A percentile compares a stretch with the other conserved stretches of the same genome.
Conservation (phyloP, 1,140 invertebrate genomes). For the Listronotus oregonensis region DNA sequence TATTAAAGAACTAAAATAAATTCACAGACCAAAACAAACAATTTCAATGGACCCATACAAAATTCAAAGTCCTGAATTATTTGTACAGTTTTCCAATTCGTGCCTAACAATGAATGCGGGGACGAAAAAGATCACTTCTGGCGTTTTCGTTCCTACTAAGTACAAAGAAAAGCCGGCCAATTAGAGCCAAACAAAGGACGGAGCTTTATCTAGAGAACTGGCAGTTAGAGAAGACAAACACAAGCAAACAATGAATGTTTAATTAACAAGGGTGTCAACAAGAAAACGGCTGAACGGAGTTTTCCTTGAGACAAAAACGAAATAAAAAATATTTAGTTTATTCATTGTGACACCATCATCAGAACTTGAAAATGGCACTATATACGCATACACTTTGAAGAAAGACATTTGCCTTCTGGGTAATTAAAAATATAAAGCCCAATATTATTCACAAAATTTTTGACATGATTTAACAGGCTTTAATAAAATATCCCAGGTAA, state of each 20-base stretch:
- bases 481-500: too few species aligned
- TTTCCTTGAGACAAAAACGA: constrained; percentile 1
- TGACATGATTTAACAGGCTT: too few species aligned
- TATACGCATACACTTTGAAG: too few species aligned
- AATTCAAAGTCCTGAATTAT: constrained; percentile 18
- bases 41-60: background rate
- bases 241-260: constrained; percentile 30
- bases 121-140: constrained; percentile 26
- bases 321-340: constrained; percentile 1
- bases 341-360: background rate
- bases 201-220: constrained; percentile 23
- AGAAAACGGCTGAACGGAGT: constrained; percentile 19
- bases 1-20: too few species aligned
- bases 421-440: too few species aligned
- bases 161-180: constrained; percentile 20
- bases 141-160: constrained; percentile 22
- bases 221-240: constrained; percentile 10
- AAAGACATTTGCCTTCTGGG: too few species aligned
- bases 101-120: constrained; percentile 26
- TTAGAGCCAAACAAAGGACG: constrained; percentile 25
- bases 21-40: background rate
- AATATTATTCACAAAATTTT: too few species aligned
- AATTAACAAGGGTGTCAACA: constrained; percentile 32
- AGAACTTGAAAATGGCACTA: too few species aligned
- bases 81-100: constrained; percentile 22